Base-by-base conservation (phyloP, 2,888 invertebrate species). In the Drosophila rellima region DNA sequence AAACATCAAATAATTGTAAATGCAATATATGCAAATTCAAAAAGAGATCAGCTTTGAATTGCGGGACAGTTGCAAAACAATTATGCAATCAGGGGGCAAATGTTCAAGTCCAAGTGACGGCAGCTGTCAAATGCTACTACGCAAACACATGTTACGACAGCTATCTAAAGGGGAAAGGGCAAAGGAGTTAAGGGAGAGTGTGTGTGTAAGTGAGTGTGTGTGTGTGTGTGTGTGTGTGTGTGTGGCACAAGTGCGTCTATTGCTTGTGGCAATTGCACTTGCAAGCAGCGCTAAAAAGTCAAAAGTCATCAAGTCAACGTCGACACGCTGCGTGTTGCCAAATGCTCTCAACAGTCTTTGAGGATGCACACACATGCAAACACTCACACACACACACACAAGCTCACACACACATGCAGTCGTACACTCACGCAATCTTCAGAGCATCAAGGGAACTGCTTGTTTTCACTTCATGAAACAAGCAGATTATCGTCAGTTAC, bases 301-400 rank as follows among this genome's bases (percentile, higher is more conserved):
- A 77, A 70, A 76, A 76, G 78, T 77, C 76, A 74, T 70, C 52
- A 57, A 61, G 70, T 67, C 63, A 66, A 62, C 31, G 76, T 72
- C 68, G 47, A 65, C 76, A 50, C 57, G 17, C 23, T 45, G 51
- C 70, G 50, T 63, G 57, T 55, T 71, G 50, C 52, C 69, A 59
- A 63, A 59, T 52, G 70, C 67, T 47, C 23, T 55, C 26, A 17
- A n/a, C 42, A 45, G 18, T 42, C 42, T 71, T 71, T 54, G 42
- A 54, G 47, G 15, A 35, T 60, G 13, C 15, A 8, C 17, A 13
- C 15, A n/a, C 26, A 40, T 18, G 15, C 29, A 50, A 29, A 31
- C 17, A 17, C 10, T 23, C 37, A 52, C 26, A 18, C 48, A 45
- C 42, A 45, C 11, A 42, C 31, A 40, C 33, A 33, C 15, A 37